phyloP scores from a whole-genome alignment of 2,113 vertebrate genomes.

The Stegostoma tigrinum region DNA sequence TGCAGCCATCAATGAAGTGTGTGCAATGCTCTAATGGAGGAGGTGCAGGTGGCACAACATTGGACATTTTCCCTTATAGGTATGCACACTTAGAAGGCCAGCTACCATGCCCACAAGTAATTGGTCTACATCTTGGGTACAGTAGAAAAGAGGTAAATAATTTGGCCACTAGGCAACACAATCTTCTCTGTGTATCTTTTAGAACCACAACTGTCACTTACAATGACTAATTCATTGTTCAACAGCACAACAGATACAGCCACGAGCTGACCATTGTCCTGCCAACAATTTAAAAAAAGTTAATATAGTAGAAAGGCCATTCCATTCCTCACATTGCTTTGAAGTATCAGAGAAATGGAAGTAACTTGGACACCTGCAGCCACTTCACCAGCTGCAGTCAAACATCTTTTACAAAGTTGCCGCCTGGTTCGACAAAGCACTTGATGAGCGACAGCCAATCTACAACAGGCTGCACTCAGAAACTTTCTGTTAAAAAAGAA shows the following conservation, averaged over 20 bases:
- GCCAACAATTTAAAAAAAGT: conserved; percentile 43
- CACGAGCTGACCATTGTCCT: conserved; percentile 35
- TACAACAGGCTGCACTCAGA: not conserved
- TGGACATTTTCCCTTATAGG: not conserved
- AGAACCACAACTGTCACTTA: not conserved
- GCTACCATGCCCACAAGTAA: not conserved
- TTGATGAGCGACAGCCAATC: not conserved
- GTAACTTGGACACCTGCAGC: conserved; percentile 53
- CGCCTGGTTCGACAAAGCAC: not conserved
- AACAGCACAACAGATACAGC: conserved; percentile 32
- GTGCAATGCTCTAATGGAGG: not conserved
- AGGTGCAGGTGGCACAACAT: not conserved
- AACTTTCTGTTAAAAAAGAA: not conserved
- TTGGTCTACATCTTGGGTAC: not conserved
- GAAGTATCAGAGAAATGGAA: conserved; percentile 55
- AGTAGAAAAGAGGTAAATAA: not conserved
- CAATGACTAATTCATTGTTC: not conserved
- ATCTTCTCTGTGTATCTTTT: not conserved
- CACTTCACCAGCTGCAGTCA: not conserved
- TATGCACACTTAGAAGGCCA: not conserved
- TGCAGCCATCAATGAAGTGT: too few relatives aligned
- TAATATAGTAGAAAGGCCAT: conserved; percentile 42
- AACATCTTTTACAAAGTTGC: conserved; percentile 19
- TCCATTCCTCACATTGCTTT: conserved; percentile 44
- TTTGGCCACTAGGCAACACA: not conserved